A percentile compares a stretch with the other conserved stretches of the same genome.
Evolutionary conservation across 2,113 vertebrate species (phyloP).

Genomic region (Stegastes partitus): DNA sequence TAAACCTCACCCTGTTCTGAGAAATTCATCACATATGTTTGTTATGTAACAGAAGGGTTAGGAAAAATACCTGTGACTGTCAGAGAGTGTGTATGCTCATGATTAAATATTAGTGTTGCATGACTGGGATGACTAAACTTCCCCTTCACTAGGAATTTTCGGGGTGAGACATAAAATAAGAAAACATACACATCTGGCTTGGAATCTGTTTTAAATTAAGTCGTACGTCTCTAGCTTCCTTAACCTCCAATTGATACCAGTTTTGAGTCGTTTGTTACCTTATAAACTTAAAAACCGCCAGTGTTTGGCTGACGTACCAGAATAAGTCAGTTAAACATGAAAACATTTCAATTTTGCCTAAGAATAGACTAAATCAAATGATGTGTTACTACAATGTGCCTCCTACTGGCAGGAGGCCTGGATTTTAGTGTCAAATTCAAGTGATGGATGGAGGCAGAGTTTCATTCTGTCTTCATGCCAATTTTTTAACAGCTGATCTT

Average conservation of each 20-base stretch:
- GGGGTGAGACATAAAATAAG: not conserved
- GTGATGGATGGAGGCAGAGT: not conserved
- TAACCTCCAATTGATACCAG: not conserved
- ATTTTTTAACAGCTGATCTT: not conserved
- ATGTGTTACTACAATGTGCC: not conserved
- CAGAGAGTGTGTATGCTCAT: constrained; percentile 12
- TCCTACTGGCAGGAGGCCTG: not conserved
- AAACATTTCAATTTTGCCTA: not conserved
- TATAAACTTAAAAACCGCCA: constrained; percentile 1
- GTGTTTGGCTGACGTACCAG: not conserved
- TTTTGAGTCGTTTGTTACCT: constrained; percentile 5
- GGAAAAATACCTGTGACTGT: constrained; percentile 23
- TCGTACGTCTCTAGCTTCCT: not conserved
- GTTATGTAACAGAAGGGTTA: constrained; percentile 36
- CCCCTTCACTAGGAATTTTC: constrained; percentile 15
- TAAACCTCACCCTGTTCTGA: not conserved
- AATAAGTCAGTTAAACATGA: not conserved
- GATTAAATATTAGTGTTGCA: constrained; percentile 41
- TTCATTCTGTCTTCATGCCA: not conserved
- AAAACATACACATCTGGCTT: constrained; percentile 31
- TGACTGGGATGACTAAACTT: constrained; percentile 22
- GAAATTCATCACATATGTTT: constrained; percentile 16
- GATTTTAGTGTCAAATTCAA: constrained; percentile 25
- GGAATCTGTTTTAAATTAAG: constrained; percentile 38
- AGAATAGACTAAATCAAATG: constrained; percentile 21